Conservation (phyloP, 2,113 vertebrate genomes). For the Megaceryle torquata region DNA sequence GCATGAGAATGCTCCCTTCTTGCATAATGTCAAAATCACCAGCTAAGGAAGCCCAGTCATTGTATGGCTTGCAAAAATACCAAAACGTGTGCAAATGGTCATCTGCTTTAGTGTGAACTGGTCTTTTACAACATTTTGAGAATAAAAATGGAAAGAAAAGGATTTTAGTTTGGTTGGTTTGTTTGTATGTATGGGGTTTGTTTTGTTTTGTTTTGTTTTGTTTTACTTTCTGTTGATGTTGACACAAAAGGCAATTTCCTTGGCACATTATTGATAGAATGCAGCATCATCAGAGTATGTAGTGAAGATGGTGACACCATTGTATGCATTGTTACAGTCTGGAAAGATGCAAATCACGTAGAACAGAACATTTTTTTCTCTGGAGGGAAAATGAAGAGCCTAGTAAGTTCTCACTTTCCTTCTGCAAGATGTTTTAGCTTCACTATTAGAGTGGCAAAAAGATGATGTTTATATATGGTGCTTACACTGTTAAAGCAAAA, state of each 20-base stretch:
- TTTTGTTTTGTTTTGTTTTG: not conserved
- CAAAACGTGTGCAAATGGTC: not conserved
- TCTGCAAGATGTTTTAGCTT: not conserved
- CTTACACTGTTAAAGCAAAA: slow-evolving; percentile 12
- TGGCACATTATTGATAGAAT: not conserved
- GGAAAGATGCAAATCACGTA: not conserved
- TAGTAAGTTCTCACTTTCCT: not conserved
- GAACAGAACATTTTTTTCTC: not conserved
- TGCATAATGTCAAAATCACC: slow-evolving; percentile 67
- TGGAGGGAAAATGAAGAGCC: not conserved
- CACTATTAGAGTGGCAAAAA: not conserved
- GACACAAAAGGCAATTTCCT: not conserved
- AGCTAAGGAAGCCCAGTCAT: slow-evolving; percentile 25
- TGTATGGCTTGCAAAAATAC: slow-evolving; percentile 51
- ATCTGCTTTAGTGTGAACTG: slow-evolving; percentile 32
- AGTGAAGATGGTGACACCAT: not conserved
- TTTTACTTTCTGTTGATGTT: not conserved
- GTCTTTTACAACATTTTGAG: slow-evolving; percentile 28
- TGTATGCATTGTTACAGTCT: not conserved
- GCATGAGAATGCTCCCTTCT: slow-evolving; percentile 71
- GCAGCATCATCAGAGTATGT: not conserved
- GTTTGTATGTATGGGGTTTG: not conserved
- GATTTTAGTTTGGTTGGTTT: no score
- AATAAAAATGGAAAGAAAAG: not conserved
- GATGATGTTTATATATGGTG: not conserved